A percentile compares a stretch with the other conserved stretches of the same genome.
Conservation (phyloP, 2,888 invertebrate species). For the Ichneumoninae sp. region DNA sequence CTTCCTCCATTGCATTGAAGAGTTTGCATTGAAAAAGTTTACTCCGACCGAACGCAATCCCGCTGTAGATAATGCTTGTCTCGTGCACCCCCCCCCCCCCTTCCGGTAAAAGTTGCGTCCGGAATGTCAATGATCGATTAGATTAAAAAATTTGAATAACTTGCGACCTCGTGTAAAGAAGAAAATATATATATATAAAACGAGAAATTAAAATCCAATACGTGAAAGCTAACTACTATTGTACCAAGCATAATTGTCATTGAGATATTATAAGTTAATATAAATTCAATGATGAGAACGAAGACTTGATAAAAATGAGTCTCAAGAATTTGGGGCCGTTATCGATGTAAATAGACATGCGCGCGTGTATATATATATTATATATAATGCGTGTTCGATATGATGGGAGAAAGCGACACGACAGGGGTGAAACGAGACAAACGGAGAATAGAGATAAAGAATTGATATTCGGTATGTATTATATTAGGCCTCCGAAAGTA, state of each 20-base stretch:
- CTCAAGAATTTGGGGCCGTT: constrained; percentile 75
- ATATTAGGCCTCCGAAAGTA: constrained; percentile 34
- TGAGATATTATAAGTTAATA: constrained; percentile 78
- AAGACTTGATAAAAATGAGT: constrained; percentile 58
- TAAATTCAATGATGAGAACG: constrained; percentile 59
- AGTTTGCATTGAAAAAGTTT: constrained; percentile 67
- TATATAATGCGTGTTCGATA: constrained; percentile 7
- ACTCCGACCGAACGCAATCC: constrained; percentile 68
- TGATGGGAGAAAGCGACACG: background rate
- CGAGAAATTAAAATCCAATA: constrained; percentile 29
- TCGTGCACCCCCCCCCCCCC: constrained; percentile 65
- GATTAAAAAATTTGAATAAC: background rate
- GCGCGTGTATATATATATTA: constrained; percentile 9
- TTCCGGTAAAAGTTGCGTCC: constrained; percentile 48
- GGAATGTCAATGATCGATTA: constrained; percentile 38
- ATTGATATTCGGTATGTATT: constrained; percentile 32
- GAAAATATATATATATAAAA: background rate
- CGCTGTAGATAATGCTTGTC: constrained; percentile 81
- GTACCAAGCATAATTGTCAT: constrained; percentile 73
- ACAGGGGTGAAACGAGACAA: background rate
- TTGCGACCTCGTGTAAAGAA: constrained; percentile 22
- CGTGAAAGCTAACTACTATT: constrained; percentile 21
- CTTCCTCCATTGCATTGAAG: constrained; percentile 41
- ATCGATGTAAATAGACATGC: constrained; percentile 80
- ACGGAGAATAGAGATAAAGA: constrained; percentile 7